These are phyloP conservation scores for Hippopotamus amphibius DNA, from an alignment of 2,113 vertebrate genomes.

Conservation along the genomic window DNA sequence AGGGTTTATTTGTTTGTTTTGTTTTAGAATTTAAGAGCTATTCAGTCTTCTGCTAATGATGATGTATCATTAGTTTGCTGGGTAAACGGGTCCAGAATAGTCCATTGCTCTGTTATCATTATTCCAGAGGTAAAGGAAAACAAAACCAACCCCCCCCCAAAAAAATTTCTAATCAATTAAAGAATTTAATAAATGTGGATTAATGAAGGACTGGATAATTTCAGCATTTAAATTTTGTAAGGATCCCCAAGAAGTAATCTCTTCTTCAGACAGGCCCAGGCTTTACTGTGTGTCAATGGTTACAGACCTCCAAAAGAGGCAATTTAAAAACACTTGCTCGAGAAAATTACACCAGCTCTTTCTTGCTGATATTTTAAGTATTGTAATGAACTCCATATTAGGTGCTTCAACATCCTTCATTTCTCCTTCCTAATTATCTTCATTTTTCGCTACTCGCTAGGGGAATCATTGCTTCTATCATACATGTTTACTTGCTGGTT, in stretches of 20 bases:
- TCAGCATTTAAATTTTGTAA: neutral
- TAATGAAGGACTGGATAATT: neutral
- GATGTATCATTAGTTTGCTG: neutral
- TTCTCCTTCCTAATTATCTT: neutral
- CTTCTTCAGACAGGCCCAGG: neutral
- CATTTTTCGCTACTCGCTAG: neutral
- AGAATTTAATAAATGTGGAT: neutral
- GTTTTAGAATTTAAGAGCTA: constrained; percentile 40
- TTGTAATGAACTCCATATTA: neutral
- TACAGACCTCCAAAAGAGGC: neutral
- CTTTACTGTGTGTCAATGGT: neutral
- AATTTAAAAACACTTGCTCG: constrained; percentile 28
- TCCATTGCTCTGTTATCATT: neutral
- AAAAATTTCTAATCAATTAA: constrained; percentile 33
- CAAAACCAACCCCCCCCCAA: neutral
- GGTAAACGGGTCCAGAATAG: neutral
- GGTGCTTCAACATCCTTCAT: neutral
- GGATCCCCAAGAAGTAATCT: neutral
- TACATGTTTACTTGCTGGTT: neutral
- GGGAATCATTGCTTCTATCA: neutral
- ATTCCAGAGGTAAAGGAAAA: neutral
- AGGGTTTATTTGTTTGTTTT: constrained; percentile 64
- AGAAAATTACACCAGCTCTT: neutral
- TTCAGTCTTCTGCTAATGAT: neutral
- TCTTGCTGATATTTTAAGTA: neutral